These are phyloP conservation scores for Cichladusa arquata DNA, from an alignment of 2,113 vertebrate genomes.

Conservation along the genomic window DNA sequence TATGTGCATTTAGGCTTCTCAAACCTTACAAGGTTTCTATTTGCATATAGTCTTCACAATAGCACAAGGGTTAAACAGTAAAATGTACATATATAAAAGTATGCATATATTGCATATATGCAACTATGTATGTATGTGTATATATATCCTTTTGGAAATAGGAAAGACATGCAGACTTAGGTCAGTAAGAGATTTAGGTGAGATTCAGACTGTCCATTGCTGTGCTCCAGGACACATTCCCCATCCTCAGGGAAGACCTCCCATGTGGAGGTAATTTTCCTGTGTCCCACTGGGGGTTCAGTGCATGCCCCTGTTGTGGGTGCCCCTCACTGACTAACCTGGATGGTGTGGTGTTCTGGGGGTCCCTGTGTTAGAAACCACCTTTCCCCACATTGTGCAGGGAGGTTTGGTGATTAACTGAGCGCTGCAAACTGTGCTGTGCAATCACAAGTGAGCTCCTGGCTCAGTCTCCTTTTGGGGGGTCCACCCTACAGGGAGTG, in stretches of 20 bases:
- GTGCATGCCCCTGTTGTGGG: neutral
- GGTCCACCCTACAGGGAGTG: neutral
- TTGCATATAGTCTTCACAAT: neutral
- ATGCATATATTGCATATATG: neutral
- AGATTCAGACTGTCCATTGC: neutral
- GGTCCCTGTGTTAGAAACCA: neutral
- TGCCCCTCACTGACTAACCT: neutral
- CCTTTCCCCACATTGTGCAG: neutral
- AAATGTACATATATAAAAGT: neutral
- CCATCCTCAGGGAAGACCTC: neutral
- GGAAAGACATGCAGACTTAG: neutral
- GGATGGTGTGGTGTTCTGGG: neutral
- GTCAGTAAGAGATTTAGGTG: neutral
- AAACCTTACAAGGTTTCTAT: neutral
- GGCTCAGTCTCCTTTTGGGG: neutral
- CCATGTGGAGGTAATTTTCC: neutral
- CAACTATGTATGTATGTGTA: neutral
- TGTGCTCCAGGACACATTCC: neutral
- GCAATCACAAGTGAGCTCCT: neutral
- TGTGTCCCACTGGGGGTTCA: neutral
- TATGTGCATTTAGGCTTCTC: neutral
- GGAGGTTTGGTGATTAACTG: neutral
- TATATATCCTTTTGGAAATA: neutral
- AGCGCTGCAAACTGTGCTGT: neutral
- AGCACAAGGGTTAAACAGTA: neutral